Percentiles rank a stretch among this genome's conserved stretches.
Conservation (phyloP, 2,888 invertebrate species). For the Lypha dubia region DNA sequence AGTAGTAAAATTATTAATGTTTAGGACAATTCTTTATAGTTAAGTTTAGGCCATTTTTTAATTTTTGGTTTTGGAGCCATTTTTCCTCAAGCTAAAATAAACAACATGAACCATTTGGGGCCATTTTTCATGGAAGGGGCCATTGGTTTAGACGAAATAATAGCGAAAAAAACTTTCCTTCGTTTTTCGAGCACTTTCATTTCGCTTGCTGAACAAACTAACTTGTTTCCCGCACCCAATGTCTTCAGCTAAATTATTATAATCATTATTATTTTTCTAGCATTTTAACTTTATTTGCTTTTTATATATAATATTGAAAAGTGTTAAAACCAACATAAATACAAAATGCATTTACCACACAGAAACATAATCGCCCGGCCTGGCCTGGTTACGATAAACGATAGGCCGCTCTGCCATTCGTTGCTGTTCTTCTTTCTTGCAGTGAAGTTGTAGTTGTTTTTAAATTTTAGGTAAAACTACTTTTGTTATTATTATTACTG, state of each 20-base stretch:
- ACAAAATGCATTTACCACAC: constrained; percentile 68
- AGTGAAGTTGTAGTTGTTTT: constrained; percentile 1
- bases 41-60: no score
- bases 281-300: constrained; percentile 38
- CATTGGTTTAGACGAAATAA: no score
- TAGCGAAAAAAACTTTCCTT: no score
- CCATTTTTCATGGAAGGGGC: no score
- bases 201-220: background rate
- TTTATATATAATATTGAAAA: constrained; percentile 40
- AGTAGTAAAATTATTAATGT: no score
- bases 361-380: constrained; percentile 26
- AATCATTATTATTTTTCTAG: constrained; percentile 6
- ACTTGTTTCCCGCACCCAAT: constrained; percentile 25
- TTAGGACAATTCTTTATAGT: no score
- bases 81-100: no score
- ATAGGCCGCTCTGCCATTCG: background rate
- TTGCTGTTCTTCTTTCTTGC: no score
- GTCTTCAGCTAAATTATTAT: constrained; percentile 6
- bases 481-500: constrained; percentile 29
- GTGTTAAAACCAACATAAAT: constrained; percentile 66
- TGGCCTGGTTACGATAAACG: constrained; percentile 3
- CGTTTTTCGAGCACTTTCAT: no score
- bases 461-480: background rate
- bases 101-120: no score
- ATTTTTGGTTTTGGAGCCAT: no score